Evolutionary conservation across 92 coral and sea anemone species (phyloP), one percentile per base, ranked within the genome.

Genomic region (Galaxea fascicularis): DNA sequence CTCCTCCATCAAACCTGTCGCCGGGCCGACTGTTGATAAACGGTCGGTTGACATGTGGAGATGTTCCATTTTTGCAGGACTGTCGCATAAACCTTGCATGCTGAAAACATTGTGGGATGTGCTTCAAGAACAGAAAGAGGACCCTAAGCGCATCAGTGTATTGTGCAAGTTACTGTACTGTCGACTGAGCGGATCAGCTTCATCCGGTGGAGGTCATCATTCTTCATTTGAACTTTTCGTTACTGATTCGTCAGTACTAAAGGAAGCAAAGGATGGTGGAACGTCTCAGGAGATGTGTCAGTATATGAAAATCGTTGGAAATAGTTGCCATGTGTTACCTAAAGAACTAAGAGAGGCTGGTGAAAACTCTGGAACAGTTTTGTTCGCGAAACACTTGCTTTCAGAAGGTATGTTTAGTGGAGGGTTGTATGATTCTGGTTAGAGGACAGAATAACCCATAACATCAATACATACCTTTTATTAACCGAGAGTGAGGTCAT

Each of bases 121-220:
- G 0, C 59, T 57, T 71, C 57, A 82, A 2, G 24, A 45, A 20
- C 24, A 41, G 30, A 30, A 54, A 44, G 45, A 47, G 17, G n/a
- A 39, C 27, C 17, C 54, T 1, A 16, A 71, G 70, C 78, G 86
- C 0, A 10, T 82, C 66, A 69, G 58, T 44, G 20, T 69, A 26
- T 16, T 57, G 13, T 71, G 86, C 86, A 82, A 70, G 86, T 31
- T 82, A 46, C 16, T 82, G 20, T 69, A 71, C 44, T 71, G 78
- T 26, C 78, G 86, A 14, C 10, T 44, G 10, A 44, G 12, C 71
- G 62, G 59, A 25, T 39, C 52, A 49, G 26, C 66, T 12, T 1
- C 69, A 30, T 25, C 11, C 28, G 56, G 16, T 60, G 28, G 17
- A 21, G 18, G 6, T 24, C 71, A 0, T 26, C n/a, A 21, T 41